phyloP scores from a whole-genome alignment of 2,888 invertebrate genomes.

The Drosophila subsilvestris region DNA sequence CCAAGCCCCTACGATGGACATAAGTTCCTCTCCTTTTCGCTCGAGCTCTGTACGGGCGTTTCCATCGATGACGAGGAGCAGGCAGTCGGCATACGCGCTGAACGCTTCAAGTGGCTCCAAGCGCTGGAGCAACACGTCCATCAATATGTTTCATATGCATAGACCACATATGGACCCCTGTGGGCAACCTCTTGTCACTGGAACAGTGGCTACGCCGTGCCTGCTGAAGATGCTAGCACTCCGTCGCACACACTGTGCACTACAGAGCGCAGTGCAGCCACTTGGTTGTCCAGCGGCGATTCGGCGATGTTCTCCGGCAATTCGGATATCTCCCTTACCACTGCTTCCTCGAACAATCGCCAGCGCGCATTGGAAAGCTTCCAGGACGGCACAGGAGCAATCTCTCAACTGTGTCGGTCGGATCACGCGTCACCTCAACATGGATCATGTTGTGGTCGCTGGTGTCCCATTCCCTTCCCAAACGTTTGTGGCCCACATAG shows the following conservation, averaged over 20 bases:
- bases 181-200: constrained; percentile 32
- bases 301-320: background rate
- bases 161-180: constrained; percentile 33
- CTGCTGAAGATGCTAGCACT: too few species aligned
- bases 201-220: background rate
- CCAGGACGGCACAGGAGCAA: constrained; percentile 30
- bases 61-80: constrained; percentile 19
- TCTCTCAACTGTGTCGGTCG: constrained; percentile 28
- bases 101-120: constrained; percentile 2
- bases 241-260: too few species aligned
- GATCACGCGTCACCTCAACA: too few species aligned
- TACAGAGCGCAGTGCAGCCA: constrained; percentile 13
- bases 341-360: constrained; percentile 19
- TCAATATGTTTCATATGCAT: constrained; percentile 29
- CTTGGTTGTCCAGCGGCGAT: constrained; percentile 12
- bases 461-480: constrained; percentile 32
- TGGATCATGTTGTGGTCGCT: constrained; percentile 41
- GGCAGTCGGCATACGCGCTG: constrained; percentile 28
- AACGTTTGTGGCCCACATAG: constrained; percentile 22
- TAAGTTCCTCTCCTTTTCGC: background rate
- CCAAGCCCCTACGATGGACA: constrained; percentile 23
- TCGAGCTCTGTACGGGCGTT: constrained; percentile 1
- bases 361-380: constrained; percentile 16
- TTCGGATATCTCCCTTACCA: constrained; percentile 5
- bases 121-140: constrained; percentile 23